These are phyloP conservation scores for Noctua comes DNA, from an alignment of 2,888 invertebrate genomes.

Conservation along the genomic window DNA sequence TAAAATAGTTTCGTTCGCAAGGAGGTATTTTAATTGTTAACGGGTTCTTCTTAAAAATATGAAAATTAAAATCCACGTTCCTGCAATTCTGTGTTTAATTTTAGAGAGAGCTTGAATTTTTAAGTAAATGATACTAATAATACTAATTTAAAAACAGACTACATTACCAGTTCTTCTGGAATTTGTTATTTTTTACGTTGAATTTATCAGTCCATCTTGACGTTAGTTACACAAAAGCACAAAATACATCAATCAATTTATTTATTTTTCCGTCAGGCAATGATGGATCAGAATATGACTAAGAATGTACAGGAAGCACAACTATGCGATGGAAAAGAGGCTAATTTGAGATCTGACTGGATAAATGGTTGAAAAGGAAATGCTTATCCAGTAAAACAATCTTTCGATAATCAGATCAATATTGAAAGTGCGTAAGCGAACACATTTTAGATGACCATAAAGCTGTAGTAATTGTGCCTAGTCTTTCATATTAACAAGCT, in stretches of 20 bases:
- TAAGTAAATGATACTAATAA: slow-evolving; percentile 1
- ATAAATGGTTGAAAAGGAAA: slow-evolving; percentile 41
- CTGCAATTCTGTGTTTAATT: slow-evolving; percentile 1
- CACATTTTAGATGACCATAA: background rate
- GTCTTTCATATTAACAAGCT: background rate
- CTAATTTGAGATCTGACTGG: slow-evolving; percentile 41
- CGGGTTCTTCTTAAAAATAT: slow-evolving; percentile 20
- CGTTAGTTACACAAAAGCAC: slow-evolving; percentile 4
- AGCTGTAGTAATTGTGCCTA: background rate
- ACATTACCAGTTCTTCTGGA: background rate
- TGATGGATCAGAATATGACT: slow-evolving; percentile 24
- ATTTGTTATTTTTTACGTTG: background rate
- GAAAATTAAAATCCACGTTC: slow-evolving; percentile 8
- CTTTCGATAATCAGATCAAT: slow-evolving; percentile 13
- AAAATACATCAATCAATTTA: slow-evolving; percentile 11
- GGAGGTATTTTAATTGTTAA: slow-evolving; percentile 29
- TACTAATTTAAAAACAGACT: background rate
- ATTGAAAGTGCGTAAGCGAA: background rate
- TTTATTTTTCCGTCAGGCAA: slow-evolving; percentile 26
- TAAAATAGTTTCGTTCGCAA: slow-evolving; percentile 56
- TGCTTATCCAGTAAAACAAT: slow-evolving; percentile 47
- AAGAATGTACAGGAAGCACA: slow-evolving; percentile 39
- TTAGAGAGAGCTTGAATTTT: background rate
- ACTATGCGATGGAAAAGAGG: slow-evolving; percentile 31
- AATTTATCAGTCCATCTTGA: background rate